phyloP scores from a whole-genome alignment of 2,888 invertebrate genomes.

The Macaria notata region DNA sequence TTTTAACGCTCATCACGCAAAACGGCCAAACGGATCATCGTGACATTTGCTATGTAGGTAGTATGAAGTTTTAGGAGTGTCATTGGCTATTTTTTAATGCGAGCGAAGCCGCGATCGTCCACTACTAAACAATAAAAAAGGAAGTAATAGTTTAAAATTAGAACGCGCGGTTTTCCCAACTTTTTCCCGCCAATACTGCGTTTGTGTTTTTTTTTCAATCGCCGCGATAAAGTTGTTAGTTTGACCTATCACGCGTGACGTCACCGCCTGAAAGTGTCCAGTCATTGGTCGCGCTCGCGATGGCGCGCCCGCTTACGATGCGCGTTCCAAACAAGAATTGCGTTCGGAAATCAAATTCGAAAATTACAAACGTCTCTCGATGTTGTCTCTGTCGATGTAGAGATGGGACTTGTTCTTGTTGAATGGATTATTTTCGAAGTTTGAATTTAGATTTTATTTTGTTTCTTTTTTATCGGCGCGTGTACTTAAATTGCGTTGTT shows the following conservation, averaged over 20 bases:
- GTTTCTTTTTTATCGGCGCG: not conserved
- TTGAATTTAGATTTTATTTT: not conserved
- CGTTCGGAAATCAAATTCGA: slow-evolving; percentile 3
- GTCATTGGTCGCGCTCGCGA: slow-evolving; percentile 34
- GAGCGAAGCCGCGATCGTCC: too few relatives aligned
- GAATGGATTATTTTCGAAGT: not conserved
- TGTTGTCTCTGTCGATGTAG: slow-evolving; percentile 16
- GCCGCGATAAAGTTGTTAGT: slow-evolving; percentile 11
- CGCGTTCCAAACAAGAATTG: slow-evolving; percentile 25
- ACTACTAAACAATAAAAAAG: too few relatives aligned
- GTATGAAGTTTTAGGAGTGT: too few relatives aligned
- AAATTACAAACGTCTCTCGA: slow-evolving; percentile 16
- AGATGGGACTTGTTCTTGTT: slow-evolving; percentile 23
- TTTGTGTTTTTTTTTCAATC: not conserved
- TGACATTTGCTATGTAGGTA: too few relatives aligned
- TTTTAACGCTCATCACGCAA: too few relatives aligned
- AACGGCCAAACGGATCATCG: too few relatives aligned
- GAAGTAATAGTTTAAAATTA: too few relatives aligned
- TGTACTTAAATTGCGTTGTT: not conserved
- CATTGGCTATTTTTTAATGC: too few relatives aligned
- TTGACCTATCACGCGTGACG: slow-evolving; percentile 31
- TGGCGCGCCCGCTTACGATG: slow-evolving; percentile 33
- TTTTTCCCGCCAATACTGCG: too few relatives aligned
- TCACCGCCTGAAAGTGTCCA: slow-evolving; percentile 33
- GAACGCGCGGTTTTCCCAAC: too few relatives aligned